These are phyloP conservation scores for Scalopus aquaticus DNA, from an alignment of 2,113 vertebrate genomes.

Conservation along the genomic window DNA sequence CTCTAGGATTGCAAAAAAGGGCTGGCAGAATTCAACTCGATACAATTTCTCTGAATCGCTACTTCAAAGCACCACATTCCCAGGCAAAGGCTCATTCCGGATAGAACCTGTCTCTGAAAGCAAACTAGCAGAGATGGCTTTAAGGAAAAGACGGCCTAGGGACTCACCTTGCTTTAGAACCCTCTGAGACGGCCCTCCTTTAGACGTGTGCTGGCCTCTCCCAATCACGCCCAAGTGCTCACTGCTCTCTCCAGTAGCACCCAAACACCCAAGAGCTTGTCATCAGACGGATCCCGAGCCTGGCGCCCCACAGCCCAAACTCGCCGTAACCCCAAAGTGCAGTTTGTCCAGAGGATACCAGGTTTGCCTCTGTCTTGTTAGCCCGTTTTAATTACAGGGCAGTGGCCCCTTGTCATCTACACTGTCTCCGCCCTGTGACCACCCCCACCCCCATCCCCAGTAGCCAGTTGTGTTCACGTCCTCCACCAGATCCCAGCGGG, in stretches of 20 bases:
- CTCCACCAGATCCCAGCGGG: conserved; percentile 97
- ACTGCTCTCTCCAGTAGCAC: conserved; percentile 98
- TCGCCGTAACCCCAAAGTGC: conserved; percentile 96
- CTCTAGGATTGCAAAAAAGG: conserved; percentile 98
- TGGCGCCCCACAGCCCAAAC: conserved; percentile 96
- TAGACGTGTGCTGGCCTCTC: conserved; percentile 98
- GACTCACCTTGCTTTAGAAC: conserved; percentile 98
- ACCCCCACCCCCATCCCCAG: conserved; percentile 87
- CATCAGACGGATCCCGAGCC: no score
- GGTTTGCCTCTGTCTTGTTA: conserved; percentile 95
- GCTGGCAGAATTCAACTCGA: conserved; percentile 99
- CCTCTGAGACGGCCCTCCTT: conserved; percentile 97
- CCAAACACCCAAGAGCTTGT: conserved; percentile 97
- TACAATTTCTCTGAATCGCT: conserved; percentile 99
- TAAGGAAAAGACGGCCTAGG: conserved; percentile 97
- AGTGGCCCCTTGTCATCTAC: conserved; percentile 95
- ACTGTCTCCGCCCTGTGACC: conserved; percentile 93
- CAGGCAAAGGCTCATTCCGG: conserved; percentile 99
- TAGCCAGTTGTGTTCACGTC: conserved; percentile 95
- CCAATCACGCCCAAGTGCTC: conserved; percentile 95
- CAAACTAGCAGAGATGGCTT: conserved; percentile 97
- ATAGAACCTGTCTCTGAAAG: conserved; percentile 97
- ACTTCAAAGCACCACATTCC: conserved; percentile 99
- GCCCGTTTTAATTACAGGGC: conserved; percentile 96
- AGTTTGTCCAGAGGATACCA: conserved; percentile 95